Conservation (phyloP, 2,113 vertebrate genomes). For the Toxotes chatareus region DNA sequence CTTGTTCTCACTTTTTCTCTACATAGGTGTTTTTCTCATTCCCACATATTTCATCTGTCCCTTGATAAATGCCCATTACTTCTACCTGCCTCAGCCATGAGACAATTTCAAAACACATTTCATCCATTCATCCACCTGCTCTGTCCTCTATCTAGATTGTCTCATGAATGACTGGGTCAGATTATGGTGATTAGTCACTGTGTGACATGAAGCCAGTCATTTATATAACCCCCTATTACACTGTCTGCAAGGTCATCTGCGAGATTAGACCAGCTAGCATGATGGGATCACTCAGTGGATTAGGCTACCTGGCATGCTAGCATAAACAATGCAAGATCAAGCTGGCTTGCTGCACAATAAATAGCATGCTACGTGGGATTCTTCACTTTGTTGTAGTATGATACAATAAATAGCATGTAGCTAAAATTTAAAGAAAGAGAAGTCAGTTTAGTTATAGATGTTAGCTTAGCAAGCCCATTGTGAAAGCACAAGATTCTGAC, state of each 20-base stretch:
- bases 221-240: conserved; percentile 70
- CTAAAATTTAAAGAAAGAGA: background rate
- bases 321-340: conserved; percentile 61
- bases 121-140: conserved; percentile 1
- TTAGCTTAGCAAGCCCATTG: background rate
- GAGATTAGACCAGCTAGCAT: conserved; percentile 67
- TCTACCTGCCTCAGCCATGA: background rate
- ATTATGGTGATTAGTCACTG: conserved; percentile 74
- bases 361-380: background rate
- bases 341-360: conserved; percentile 27
- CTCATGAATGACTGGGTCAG: conserved; percentile 59
- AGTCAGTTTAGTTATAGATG: too few species aligned
- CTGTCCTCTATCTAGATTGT: conserved; percentile 20
- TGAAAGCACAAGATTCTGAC: too few species aligned
- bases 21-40: background rate
- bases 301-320: conserved; percentile 61
- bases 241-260: conserved; percentile 69
- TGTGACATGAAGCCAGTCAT: conserved; percentile 67
- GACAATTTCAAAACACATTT: background rate
- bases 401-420: background rate
- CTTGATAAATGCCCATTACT: background rate
- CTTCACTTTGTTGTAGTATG: background rate
- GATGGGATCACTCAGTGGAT: conserved; percentile 75
- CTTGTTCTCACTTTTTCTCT: background rate
- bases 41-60: background rate